Conservation (phyloP, 2,113 vertebrate species). For the Nicator chloris region DNA sequence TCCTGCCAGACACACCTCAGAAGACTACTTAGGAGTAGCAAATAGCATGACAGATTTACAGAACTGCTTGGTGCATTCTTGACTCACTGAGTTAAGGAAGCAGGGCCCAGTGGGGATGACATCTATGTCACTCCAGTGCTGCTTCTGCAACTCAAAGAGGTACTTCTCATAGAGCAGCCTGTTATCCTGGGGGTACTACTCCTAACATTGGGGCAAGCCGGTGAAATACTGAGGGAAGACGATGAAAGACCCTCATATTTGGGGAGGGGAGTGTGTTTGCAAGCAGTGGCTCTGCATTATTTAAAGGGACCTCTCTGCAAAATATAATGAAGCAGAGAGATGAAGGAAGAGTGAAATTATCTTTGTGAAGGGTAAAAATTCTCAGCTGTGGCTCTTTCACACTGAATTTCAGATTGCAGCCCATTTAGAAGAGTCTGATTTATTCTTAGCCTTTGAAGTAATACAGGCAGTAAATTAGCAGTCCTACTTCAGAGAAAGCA, state of each 20-base stretch:
- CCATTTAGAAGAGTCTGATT: background rate
- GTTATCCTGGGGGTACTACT: background rate
- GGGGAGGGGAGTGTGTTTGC: background rate
- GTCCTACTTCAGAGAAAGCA: background rate
- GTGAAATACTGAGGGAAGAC: background rate
- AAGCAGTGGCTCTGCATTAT: background rate
- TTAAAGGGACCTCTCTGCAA: background rate
- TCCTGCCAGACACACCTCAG: slow-evolving; percentile 1
- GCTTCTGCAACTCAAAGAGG: background rate
- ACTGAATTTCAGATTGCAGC: background rate
- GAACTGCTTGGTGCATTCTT: background rate
- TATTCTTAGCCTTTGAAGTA: background rate
- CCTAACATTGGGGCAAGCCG: background rate
- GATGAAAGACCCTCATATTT: background rate
- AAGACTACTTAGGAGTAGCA: background rate
- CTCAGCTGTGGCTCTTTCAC: background rate
- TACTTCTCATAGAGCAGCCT: background rate
- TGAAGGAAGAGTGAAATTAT: background rate
- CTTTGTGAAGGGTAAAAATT: background rate
- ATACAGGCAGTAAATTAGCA: background rate
- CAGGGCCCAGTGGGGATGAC: rapidly evolving
- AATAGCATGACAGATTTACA: background rate
- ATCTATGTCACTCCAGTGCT: background rate
- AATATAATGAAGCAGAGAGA: background rate
- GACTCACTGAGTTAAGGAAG: background rate